Base-by-base conservation (phyloP, 2,113 vertebrate genomes). In the Neolamprologus longior region DNA sequence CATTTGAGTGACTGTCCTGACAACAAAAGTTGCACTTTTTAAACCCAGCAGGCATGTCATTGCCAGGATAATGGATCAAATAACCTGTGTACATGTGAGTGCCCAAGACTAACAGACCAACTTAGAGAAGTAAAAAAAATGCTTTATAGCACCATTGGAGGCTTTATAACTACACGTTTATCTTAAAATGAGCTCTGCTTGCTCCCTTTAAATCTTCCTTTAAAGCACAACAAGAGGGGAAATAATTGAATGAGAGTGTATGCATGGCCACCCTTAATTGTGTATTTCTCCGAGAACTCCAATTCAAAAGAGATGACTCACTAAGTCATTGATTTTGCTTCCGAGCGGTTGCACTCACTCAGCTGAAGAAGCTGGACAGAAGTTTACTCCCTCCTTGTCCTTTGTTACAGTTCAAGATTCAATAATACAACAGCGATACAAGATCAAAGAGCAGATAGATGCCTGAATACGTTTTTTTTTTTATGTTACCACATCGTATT, bases 321-420 rank as follows among this genome's bases (percentile, higher is more conserved):
- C 92, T 92, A 81, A 85, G 76, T 78, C 86, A 94, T 92, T 86
- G 93, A 94, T 94, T 93, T 89, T 87, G 79, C 88, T 92, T 91
- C 86, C 86, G 28, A 89, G 54, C 50, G 45, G 81, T 90, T 91
- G 87, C 68, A 26, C 26, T 55, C 89, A 80, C 85, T 88, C 81
- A 91, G 91, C 93, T 93, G 89, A 92, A 91, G 66, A 71, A 71
- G 37, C 66, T 42, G n/a, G 87, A 90, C 37, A 35, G 45, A 86
- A 61, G 57, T 76, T 86, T 45, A 80, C 40, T 86, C 68, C 68
- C 71, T 83, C 81, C 42, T 71, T 24, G 80, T 50, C 21, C 80
- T 55, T 37, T 50, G 53, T 71, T 63, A n/a, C 66, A 79, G 26
- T 53, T 82, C 55, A 79, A 82, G 7, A 71, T 71, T 11, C 24